Evolutionary conservation across 2,888 invertebrate genomes (phyloP).

Genomic region (Eupithecia insigniata): DNA sequence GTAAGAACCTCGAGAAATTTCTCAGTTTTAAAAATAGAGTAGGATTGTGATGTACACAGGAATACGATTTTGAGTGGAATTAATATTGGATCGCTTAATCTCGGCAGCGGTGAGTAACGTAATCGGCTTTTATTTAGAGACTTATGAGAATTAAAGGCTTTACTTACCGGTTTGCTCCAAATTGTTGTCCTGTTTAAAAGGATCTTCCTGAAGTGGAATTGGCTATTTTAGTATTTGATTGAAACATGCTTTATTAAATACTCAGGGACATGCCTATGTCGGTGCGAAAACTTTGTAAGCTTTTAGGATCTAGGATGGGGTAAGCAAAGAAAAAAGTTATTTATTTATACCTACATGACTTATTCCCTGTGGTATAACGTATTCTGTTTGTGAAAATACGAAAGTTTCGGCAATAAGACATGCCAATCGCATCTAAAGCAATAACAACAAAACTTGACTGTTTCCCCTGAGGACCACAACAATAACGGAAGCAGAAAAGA

Average conservation of each 20-base stretch:
- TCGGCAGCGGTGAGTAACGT: constrained; percentile 29
- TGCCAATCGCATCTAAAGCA: background rate
- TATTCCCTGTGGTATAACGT: background rate
- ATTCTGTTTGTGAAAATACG: background rate
- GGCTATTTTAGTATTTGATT: background rate
- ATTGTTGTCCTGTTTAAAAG: constrained; percentile 9
- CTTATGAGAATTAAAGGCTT: constrained; percentile 26
- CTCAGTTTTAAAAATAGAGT: background rate
- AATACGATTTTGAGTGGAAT: constrained; percentile 33
- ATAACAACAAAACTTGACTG: background rate
- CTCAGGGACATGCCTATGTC: background rate
- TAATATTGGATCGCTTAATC: constrained; percentile 29
- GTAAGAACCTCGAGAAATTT: background rate
- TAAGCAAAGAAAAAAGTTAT: background rate
- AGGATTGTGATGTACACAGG: constrained; percentile 2
- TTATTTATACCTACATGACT: too few relatives aligned
- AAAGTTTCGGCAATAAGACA: background rate
- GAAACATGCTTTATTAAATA: background rate
- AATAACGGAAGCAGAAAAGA: background rate
- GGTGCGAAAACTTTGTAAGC: background rate
- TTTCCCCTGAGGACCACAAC: background rate
- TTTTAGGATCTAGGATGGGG: background rate
- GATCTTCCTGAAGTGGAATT: constrained; percentile 2
- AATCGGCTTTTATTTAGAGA: constrained; percentile 36
- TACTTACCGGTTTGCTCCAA: constrained; percentile 20